Base-by-base conservation (phyloP, 1,140 invertebrate species). In the Drosophila pruinosa region DNA sequence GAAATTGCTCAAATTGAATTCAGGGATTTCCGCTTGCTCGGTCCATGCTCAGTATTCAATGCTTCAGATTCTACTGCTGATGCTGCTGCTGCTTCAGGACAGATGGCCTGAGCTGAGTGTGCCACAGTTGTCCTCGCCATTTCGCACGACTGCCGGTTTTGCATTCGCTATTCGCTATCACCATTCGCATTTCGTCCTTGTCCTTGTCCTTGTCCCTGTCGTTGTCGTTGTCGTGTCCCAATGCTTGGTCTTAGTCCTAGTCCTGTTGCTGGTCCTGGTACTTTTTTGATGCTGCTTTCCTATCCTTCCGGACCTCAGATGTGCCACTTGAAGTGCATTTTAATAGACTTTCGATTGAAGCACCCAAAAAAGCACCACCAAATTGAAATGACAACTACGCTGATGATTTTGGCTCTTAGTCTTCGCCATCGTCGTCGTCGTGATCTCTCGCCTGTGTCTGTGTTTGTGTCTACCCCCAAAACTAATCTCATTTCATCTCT, bases 1-100 rank as follows among this genome's bases (percentile, higher is more conserved):
- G 79, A 83, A 83, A 83, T 83, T 78, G 80, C 80, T 79, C 54
- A 83, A 83, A 83, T 83, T 85, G 79, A 83, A 83, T 83, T 83
- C 75, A 75, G 67, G 83, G 75, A 83, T 83, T 83, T 83, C 72
- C 76, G 63, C n/a, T 12, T 39, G 56, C 57, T 38, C 31, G 48
- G 45, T 45, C 39, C 54, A 36, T 57, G 61, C 12, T 34, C 31
- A 34, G 31, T 12, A 34, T n/a, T 34, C 12, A n/a, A n/a, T 34
- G 31, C 31, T 12, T 34, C 31, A 34, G 10, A 3, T 34, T 34
- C 10, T 31, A 8, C 31, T 12, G 31, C 31, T 12, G 31, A 10
- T 34, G 31, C 31, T n/a, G 10, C 31, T 34, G 8, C 5, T 12
- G 10, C 24, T 22, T 0, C 45, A 10, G 28, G 43, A 61, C 39